Evolutionary conservation across 2,888 invertebrate species (phyloP), one percentile per base, ranked within the genome.

Genomic region (Leptopilina drosophilae): DNA sequence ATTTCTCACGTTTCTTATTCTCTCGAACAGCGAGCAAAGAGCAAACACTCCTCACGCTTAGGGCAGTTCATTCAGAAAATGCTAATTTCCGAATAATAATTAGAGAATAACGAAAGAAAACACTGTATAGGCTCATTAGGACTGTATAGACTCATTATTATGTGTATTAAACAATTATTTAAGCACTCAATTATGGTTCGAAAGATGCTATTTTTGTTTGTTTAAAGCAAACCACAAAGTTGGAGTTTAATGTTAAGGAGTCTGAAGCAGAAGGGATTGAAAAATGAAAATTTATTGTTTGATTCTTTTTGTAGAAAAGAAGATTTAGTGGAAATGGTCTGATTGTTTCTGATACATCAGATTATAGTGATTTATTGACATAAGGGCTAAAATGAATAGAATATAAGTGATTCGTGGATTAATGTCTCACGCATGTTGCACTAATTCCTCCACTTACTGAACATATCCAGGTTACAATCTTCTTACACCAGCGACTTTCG

Each of bases 401-500:
- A 14, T n/a, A 20, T 20, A 15, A 33, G 62, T 33, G 40, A 59
- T 73, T 73, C 56, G 7, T 73, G 26, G 53, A 9, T 15, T 56
- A 33, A 73, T 73, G 53, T 56, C 73, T 73, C 73, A 56, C 56
- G 56, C 73, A 56, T 59, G 56, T 69, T n/a, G 53, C 56, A 77
- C 78, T 79, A 78, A 82, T 81, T 79, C 80, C 77, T 77, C 64
- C 76, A 64, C 59, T 77, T 78, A 75, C 40, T 49, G 53, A 53
- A 77, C 15, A 77, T 83, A 81, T 81, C 81, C 65, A 62, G 26
- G 14, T 62, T 75, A 56, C 75, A 77, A 81, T 82, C 81, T 79
- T 77, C 69, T 80, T 82, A 78, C 78, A 66, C 49, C 40, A 78
- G 67, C 75, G 59, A 53, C 56, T 73, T 73, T 73, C 69, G 64